Percentiles rank a stretch among this genome's conserved stretches.
phyloP scores from a whole-genome alignment of 1,140 invertebrate genomes.

The Adoxophyes honmai region DNA sequence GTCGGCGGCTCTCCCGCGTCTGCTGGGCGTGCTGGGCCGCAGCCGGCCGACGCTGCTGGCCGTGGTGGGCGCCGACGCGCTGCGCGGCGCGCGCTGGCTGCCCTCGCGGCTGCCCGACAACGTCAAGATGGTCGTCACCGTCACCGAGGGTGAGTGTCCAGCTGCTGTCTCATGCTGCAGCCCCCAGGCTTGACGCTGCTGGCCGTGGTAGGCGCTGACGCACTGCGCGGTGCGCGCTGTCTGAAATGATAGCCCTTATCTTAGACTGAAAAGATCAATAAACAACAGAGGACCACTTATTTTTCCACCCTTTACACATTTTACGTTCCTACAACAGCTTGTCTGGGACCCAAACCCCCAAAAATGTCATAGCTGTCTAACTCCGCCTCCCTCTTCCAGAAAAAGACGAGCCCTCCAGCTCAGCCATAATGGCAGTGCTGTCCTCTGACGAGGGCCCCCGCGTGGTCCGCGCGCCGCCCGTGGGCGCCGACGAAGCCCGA shows the following conservation, averaged over 20 bases:
- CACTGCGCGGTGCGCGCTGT: conserved; percentile 79
- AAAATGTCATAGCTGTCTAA: no score
- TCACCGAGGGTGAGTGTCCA: conserved; percentile 79
- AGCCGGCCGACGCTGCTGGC: conserved; percentile 81
- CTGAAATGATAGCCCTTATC: no score
- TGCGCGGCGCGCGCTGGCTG: conserved; percentile 81
- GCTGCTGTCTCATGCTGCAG: no score
- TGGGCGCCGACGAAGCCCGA: conserved; percentile 56
- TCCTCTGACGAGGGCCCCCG: conserved; percentile 64
- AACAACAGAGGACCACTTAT: no score
- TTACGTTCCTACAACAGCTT: no score
- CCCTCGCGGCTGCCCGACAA: conserved; percentile 82
- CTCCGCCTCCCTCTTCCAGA: conserved; percentile 35
- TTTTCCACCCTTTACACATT: no score
- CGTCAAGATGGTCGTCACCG: conserved; percentile 85
- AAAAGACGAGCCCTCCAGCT: conserved; percentile 61
- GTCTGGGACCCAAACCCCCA: no score
- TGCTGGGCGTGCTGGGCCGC: conserved; percentile 76
- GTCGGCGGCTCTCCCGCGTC: conserved; percentile 67
- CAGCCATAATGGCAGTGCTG: conserved; percentile 68
- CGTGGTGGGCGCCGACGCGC: conserved; percentile 84
- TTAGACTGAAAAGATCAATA: no score
- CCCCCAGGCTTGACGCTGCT: conserved; percentile 81
- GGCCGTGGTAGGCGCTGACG: conserved; percentile 85
- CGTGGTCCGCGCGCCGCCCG: conserved; percentile 57